Evolutionary conservation across 2,113 vertebrate genomes (phyloP).

Genomic region (Mobula birostris): DNA sequence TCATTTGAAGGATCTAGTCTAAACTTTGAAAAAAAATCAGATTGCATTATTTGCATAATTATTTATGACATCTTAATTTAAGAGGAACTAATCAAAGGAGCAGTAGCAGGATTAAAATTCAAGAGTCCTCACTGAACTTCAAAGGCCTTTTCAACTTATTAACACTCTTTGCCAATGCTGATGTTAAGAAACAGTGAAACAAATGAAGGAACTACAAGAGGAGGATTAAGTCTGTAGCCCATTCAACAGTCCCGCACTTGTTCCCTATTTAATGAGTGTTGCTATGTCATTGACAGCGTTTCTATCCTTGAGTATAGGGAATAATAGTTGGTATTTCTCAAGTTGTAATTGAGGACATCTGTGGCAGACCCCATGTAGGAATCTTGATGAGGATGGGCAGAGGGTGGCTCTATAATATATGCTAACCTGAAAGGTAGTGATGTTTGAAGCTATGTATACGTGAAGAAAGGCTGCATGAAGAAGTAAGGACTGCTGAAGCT

Average conservation of each 20-base stretch:
- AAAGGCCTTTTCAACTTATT: neutral
- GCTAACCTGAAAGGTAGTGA: neutral
- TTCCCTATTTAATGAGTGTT: too few species aligned
- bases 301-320: too few species aligned
- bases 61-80: neutral
- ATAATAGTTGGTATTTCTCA: too few species aligned
- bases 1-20: neutral
- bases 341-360: neutral
- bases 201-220: too few species aligned
- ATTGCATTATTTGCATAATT: neutral
- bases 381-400: neutral
- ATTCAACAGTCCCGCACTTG: too few species aligned
- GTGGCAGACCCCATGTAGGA: neutral
- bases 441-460: neutral
- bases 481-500: too few species aligned
- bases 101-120: neutral
- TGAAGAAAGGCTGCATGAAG: neutral
- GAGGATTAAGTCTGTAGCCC: too few species aligned
- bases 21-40: neutral
- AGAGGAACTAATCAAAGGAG: neutral
- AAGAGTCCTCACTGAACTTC: neutral
- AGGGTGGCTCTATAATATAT: neutral
- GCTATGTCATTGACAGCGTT: too few species aligned
- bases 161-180: neutral
- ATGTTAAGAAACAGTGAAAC: neutral